A percentile compares a stretch with the other conserved stretches of the same genome.
phyloP scores from a whole-genome alignment of 2,888 invertebrate species.

The Perizoma affinitatum region DNA sequence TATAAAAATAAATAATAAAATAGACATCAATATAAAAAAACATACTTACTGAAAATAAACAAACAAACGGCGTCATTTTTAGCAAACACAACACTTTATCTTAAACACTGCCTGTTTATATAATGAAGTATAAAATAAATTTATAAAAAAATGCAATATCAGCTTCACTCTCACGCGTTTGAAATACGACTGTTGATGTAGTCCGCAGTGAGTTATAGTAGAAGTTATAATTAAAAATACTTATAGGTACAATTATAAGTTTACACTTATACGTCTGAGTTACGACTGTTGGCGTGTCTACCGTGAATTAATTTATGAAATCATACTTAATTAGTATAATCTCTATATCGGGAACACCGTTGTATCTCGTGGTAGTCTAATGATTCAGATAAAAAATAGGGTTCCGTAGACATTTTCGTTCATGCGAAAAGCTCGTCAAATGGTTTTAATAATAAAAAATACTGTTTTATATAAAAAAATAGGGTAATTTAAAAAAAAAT shows the following conservation, averaged over 20 bases:
- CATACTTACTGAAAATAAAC: slow-evolving; percentile 30
- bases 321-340: slow-evolving; percentile 13
- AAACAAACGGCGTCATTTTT: slow-evolving; percentile 31
- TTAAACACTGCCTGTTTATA: too few species aligned
- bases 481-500: too few species aligned
- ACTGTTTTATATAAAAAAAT: too few species aligned
- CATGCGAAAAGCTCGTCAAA: background rate
- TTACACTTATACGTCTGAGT: slow-evolving; percentile 9
- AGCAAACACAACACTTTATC: slow-evolving; percentile 8
- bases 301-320: slow-evolving; percentile 21
- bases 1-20: too few species aligned
- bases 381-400: slow-evolving; percentile 54
- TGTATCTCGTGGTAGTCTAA: slow-evolving; percentile 51
- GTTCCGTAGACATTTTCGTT: slow-evolving; percentile 17
- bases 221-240: slow-evolving; percentile 3
- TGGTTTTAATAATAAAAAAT: too few species aligned
- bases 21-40: background rate
- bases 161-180: slow-evolving; percentile 5
- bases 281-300: slow-evolving; percentile 24
- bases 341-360: slow-evolving; percentile 46
- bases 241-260: slow-evolving; percentile 9
- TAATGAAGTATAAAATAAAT: background rate
- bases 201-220: slow-evolving; percentile 7
- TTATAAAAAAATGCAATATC: slow-evolving; percentile 7
- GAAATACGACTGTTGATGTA: slow-evolving; percentile 7